Evolutionary conservation across 2,113 vertebrate genomes (phyloP).

Genomic region (Campylorhamphus procurvoides): DNA sequence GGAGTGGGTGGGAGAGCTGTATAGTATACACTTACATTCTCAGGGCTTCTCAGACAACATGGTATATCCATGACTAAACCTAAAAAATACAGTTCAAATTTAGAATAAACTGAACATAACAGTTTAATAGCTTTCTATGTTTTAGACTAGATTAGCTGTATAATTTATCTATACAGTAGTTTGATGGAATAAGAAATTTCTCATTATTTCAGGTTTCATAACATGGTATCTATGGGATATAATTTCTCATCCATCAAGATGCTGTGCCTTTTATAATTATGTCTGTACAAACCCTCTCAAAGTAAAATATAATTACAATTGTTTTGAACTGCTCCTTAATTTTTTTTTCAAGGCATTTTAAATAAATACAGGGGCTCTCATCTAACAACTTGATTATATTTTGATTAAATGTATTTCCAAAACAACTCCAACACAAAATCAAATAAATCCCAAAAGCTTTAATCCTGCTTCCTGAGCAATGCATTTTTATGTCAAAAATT

Average conservation of each 20-base stretch:
- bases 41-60: background rate
- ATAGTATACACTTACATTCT: background rate
- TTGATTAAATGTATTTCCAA: slow-evolving; percentile 45
- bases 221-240: background rate
- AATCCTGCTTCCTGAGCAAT: slow-evolving; percentile 23
- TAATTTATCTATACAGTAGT: background rate
- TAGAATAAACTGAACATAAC: background rate
- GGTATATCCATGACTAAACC: background rate
- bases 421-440: background rate
- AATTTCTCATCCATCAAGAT: background rate
- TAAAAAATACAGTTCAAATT: background rate
- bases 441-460: background rate
- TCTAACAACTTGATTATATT: slow-evolving; percentile 58
- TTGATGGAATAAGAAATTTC: background rate
- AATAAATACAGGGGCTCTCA: slow-evolving; percentile 43
- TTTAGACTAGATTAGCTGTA: background rate
- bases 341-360: background rate
- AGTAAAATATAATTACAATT: slow-evolving; percentile 52
- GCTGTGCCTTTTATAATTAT: background rate
- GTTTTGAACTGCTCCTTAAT: background rate
- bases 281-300: slow-evolving; percentile 21
- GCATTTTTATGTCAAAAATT: slow-evolving; percentile 55
- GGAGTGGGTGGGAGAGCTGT: background rate
- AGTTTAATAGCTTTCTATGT: background rate
- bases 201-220: background rate